Conservation (phyloP, 53 echinoderm and acorn worm species). For the Hippasteria phrygiana region DNA sequence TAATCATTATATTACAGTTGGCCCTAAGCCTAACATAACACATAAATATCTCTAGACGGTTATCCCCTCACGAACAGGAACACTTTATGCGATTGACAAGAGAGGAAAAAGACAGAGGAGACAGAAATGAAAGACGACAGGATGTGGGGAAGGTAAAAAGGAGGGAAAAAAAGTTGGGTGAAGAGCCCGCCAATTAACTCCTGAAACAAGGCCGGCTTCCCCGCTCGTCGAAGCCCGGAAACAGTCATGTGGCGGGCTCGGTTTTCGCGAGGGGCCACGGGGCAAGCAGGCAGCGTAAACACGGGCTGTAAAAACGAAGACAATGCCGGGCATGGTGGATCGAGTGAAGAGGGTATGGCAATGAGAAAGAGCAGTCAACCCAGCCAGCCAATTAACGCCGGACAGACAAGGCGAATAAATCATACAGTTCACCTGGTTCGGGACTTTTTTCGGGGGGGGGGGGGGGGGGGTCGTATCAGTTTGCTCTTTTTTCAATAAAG, state of each 20-base stretch:
- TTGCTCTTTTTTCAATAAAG: too few relatives aligned
- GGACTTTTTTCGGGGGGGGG: neutral
- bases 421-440: neutral
- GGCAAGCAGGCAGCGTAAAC: conserved; percentile 22
- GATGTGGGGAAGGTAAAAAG: neutral
- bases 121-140: conserved; percentile 27
- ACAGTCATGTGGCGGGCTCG: conserved; percentile 48
- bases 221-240: conserved; percentile 37
- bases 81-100: conserved; percentile 5
- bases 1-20: conserved; percentile 52
- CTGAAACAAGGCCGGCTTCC: conserved; percentile 27
- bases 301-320: conserved; percentile 1
- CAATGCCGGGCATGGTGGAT: neutral
- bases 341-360: conserved; percentile 19
- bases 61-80: conserved; percentile 62
- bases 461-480: too few relatives aligned
- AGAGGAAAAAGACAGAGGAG: neutral
- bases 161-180: neutral
- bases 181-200: conserved; percentile 28
- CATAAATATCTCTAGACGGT: conserved; percentile 59
- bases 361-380: conserved; percentile 59
- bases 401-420: conserved; percentile 5
- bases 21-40: conserved; percentile 64
- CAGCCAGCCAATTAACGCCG: conserved; percentile 44
- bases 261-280: conserved; percentile 26